Conservation (phyloP, 1,140 invertebrate species). For the Meloidogyne floridensis region DNA sequence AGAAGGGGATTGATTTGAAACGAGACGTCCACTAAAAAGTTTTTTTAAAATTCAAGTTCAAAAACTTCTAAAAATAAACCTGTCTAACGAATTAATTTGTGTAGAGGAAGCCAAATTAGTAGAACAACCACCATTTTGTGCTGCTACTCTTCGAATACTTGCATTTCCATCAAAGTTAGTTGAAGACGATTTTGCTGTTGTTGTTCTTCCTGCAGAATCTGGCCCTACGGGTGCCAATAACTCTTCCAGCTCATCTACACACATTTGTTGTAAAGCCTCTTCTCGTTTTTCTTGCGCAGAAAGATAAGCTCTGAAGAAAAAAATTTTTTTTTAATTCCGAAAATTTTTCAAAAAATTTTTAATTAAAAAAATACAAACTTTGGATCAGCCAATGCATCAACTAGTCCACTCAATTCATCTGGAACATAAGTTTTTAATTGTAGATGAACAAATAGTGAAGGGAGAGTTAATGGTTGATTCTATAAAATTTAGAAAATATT, state of each 20-base stretch:
- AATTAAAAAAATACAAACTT: not conserved
- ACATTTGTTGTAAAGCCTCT: slow-evolving; percentile 89
- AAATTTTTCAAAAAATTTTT: not conserved
- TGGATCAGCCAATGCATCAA: slow-evolving; percentile 94
- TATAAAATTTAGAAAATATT: slow-evolving; percentile 68
- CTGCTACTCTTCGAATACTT: not conserved
- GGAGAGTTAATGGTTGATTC: slow-evolving; percentile 96
- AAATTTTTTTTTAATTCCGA: not conserved
- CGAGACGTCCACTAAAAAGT: not conserved
- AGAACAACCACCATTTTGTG: not conserved
- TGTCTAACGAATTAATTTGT: not conserved
- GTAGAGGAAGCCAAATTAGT: not conserved
- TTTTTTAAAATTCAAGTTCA: not conserved
- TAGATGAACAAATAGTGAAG: slow-evolving; percentile 97
- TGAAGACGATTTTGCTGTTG: not conserved
- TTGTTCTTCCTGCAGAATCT: slow-evolving; percentile 43
- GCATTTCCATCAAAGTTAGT: not conserved
- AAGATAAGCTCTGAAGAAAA: slow-evolving; percentile 76
- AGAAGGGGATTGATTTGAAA: not conserved
- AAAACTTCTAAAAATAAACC: not conserved
- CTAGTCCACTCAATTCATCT: slow-evolving; percentile 95
- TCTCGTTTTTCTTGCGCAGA: slow-evolving; percentile 67
- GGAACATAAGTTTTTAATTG: slow-evolving; percentile 99
- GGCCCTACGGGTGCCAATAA: slow-evolving; percentile 67
- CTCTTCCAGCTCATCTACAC: slow-evolving; percentile 80